These are phyloP conservation scores for Lampropteryx suffumata DNA, from an alignment of 2,888 invertebrate genomes.

Conservation along the genomic window DNA sequence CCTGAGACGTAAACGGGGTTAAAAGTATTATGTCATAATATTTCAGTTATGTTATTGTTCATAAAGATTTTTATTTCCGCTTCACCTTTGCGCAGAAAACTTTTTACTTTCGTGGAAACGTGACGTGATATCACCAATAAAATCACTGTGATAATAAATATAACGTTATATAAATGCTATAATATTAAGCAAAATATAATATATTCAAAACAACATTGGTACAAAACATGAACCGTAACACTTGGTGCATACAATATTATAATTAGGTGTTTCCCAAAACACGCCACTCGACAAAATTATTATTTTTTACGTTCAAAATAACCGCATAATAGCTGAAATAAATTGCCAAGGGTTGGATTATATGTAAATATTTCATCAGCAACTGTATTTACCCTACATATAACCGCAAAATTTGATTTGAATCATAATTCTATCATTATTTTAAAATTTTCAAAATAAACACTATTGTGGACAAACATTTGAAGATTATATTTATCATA, in stretches of 20 bases:
- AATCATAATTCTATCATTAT: background rate
- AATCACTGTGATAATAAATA: too few species aligned
- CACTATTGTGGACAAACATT: too few species aligned
- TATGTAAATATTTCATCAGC: background rate
- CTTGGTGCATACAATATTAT: constrained; percentile 28
- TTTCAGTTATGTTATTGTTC: constrained; percentile 18
- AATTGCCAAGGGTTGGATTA: constrained; percentile 4
- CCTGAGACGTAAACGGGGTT: constrained; percentile 17
- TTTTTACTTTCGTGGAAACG: too few species aligned
- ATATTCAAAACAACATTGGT: too few species aligned
- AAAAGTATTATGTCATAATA: constrained; percentile 22
- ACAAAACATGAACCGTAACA: constrained; percentile 12
- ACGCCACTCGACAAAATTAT: constrained; percentile 22
- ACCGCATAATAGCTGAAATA: constrained; percentile 21
- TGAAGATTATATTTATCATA: too few species aligned
- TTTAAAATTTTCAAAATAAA: too few species aligned
- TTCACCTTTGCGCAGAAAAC: background rate
- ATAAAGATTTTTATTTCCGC: constrained; percentile 23
- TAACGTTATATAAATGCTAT: background rate
- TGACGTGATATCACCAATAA: too few species aligned
- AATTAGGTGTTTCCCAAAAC: constrained; percentile 24
- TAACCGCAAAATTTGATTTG: too few species aligned
- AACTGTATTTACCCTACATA: background rate
- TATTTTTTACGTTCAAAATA: constrained; percentile 27
- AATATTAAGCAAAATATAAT: too few species aligned